Percentiles rank a stretch among this genome's conserved stretches.
Conservation (phyloP, 2,113 vertebrate species). For the Hyla sarda region DNA sequence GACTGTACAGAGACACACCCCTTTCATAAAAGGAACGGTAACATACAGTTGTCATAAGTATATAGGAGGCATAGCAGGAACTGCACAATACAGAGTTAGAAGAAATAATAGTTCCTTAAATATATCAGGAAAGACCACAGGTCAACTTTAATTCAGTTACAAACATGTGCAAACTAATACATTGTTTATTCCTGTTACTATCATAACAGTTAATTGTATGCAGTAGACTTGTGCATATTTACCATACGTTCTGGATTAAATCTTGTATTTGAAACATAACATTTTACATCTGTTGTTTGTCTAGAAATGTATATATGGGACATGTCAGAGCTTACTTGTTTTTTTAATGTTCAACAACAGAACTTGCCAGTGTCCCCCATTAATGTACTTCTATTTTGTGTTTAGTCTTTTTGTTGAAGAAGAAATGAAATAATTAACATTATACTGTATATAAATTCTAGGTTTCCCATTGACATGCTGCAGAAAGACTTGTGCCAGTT, state of each 20-base stretch:
- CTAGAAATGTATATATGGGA: neutral
- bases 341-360: neutral
- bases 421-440: no score
- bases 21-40: no score
- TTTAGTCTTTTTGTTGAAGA: no score
- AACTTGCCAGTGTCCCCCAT: neutral
- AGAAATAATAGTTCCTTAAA: no score
- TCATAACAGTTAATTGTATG: neutral
- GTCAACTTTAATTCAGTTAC: neutral
- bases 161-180: neutral
- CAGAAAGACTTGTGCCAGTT: no score
- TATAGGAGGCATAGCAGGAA: no score
- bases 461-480: no score
- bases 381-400: neutral
- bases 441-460: no score
- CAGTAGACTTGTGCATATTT: neutral
- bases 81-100: no score
- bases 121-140: neutral
- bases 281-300: conserved; percentile 13
- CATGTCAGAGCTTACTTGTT: conserved; percentile 5
- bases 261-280: neutral
- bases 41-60: no score
- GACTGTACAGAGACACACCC: no score
- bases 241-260: neutral
- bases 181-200: neutral